A percentile compares a stretch with the other conserved stretches of the same genome.
Evolutionary conservation across 2,888 invertebrate genomes (phyloP).

Genomic region (Nebria salina): DNA sequence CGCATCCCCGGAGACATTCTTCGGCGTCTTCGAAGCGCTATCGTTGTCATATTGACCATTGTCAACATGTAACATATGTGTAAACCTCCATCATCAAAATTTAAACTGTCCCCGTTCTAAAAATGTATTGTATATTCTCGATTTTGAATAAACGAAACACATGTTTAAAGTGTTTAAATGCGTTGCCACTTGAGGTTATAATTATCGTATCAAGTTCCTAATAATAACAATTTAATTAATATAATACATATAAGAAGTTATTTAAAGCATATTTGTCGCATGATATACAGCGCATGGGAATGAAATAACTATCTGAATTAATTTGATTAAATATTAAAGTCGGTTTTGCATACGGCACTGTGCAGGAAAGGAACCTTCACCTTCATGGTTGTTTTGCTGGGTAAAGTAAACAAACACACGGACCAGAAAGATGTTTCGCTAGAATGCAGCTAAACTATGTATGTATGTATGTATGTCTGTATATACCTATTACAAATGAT

Average conservation of each 20-base stretch:
- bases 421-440: neutral
- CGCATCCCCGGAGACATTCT: slow-evolving; percentile 9
- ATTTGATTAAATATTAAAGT: neutral
- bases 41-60: neutral
- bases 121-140: neutral
- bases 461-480: no score
- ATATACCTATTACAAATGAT: neutral
- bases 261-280: no score
- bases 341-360: neutral
- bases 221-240: no score
- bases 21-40: neutral
- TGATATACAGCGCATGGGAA: no score
- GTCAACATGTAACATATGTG: neutral
- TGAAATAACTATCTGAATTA: no score
- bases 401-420: neutral
- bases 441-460: neutral
- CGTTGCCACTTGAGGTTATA: no score
- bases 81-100: no score
- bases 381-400: neutral
- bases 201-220: no score
- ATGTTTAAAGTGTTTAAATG: no score
- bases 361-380: neutral
- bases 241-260: no score
- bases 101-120: no score
- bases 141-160: neutral